Conservation (phyloP, 37 sponge, comb jelly and placozoan species). For the Dysidea cf. avara region DNA sequence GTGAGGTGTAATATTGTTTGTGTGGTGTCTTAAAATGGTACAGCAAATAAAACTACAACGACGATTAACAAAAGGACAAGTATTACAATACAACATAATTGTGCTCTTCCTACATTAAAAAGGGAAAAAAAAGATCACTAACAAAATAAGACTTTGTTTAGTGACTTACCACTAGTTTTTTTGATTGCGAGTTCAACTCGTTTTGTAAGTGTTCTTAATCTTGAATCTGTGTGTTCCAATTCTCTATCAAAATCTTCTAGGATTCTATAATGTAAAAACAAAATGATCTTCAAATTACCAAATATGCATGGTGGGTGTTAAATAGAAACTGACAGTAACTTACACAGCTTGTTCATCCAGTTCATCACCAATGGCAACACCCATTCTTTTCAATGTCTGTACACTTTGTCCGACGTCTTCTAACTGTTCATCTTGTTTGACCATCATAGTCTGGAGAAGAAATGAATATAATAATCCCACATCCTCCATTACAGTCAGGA, state of each 20-base stretch:
- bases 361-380: slow-evolving; percentile 82
- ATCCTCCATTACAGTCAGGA: not conserved
- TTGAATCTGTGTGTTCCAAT: slow-evolving; percentile 74
- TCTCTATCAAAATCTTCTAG: slow-evolving; percentile 82
- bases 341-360: slow-evolving; percentile 82
- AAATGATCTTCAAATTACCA: too few relatives aligned
- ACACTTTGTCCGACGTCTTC: slow-evolving; percentile 69
- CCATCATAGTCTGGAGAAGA: slow-evolving; percentile 46
- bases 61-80: slow-evolving; percentile 63
- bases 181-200: slow-evolving; percentile 71
- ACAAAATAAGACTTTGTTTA: too few relatives aligned
- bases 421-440: slow-evolving; percentile 74
- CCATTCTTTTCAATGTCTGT: slow-evolving; percentile 72
- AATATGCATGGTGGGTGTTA: not conserved
- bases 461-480: not conserved
- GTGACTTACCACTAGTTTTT: slow-evolving; percentile 65
- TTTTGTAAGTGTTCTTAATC: slow-evolving; percentile 63
- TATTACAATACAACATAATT: slow-evolving; percentile 60
- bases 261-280: slow-evolving; percentile 45
- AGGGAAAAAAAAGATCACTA: too few relatives aligned
- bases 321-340: slow-evolving; percentile 28
- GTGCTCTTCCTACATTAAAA: too few relatives aligned
- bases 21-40: slow-evolving; percentile 69
- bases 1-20: too few relatives aligned
- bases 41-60: slow-evolving; percentile 64